Percentiles rank a stretch among this genome's conserved stretches.
These are phyloP conservation scores for Sitobion miscanthi DNA, from an alignment of 1,140 invertebrate species.

Conservation along the genomic window DNA sequence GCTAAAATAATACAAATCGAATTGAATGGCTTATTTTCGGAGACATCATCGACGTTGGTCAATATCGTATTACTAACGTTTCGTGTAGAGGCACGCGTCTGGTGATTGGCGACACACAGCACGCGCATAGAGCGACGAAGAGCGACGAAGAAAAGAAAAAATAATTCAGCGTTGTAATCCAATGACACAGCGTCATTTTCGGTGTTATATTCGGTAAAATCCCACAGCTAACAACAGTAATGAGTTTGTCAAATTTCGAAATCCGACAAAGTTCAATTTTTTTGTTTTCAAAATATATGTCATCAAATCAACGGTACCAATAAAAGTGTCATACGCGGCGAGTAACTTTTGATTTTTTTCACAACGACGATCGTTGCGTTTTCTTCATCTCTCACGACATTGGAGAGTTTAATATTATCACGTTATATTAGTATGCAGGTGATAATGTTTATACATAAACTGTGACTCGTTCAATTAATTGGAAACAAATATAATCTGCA, in stretches of 20 bases:
- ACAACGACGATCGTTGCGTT: background rate
- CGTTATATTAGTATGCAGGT: background rate
- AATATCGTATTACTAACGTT: background rate
- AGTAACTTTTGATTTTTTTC: background rate
- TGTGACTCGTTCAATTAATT: background rate
- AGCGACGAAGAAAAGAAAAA: background rate
- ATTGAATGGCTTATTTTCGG: background rate
- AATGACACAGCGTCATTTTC: background rate
- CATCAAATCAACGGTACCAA: background rate
- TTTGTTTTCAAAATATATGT: no score
- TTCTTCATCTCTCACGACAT: background rate
- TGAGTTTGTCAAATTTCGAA: background rate
- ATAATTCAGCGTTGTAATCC: background rate
- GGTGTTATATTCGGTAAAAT: background rate
- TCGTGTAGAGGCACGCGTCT: background rate
- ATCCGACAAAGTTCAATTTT: background rate
- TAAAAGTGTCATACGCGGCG: background rate
- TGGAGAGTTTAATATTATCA: background rate
- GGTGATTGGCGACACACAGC: background rate
- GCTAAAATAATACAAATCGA: background rate
- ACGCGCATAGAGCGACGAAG: background rate
- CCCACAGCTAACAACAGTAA: background rate
- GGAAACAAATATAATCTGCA: background rate
- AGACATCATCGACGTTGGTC: conserved; percentile 1
- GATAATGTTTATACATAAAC: background rate